These are phyloP conservation scores for Sigmodon hispidus DNA, from an alignment of 2,113 vertebrate genomes.

Conservation along the genomic window DNA sequence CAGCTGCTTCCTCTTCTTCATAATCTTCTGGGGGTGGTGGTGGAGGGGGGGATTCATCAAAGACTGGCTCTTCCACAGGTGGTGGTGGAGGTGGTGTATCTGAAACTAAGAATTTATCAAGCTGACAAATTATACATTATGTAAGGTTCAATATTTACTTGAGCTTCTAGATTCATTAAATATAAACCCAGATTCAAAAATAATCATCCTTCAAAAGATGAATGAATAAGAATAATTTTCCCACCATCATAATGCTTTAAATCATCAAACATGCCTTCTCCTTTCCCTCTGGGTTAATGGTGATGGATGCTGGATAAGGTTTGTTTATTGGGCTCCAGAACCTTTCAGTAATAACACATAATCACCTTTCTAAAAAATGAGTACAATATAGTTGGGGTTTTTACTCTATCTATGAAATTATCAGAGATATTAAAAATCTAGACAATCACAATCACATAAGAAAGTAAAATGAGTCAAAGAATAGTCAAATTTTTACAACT, in stretches of 20 bases:
- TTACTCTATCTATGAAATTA: background rate
- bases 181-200: constrained; percentile 44
- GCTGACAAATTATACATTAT: constrained; percentile 9
- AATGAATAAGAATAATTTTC: background rate
- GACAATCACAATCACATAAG: background rate
- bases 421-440: constrained; percentile 38
- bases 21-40: constrained; percentile 96
- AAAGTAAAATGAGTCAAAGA: background rate
- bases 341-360: constrained; percentile 20
- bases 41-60: constrained; percentile 93
- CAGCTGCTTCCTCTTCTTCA: constrained; percentile 97
- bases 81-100: constrained; percentile 95
- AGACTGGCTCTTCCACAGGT: constrained; percentile 90
- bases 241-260: background rate
- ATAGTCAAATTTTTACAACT: constrained; percentile 24
- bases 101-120: constrained; percentile 87
- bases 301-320: background rate
- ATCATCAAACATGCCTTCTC: background rate
- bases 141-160: background rate
- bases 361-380: constrained; percentile 21
- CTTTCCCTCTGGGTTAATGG: background rate
- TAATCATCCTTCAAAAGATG: background rate
- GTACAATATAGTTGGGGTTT: background rate
- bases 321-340: constrained; percentile 1
- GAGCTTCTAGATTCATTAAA: background rate